Evolutionary conservation across 2,113 vertebrate species (phyloP).

Genomic region (Phocoena phocoena): DNA sequence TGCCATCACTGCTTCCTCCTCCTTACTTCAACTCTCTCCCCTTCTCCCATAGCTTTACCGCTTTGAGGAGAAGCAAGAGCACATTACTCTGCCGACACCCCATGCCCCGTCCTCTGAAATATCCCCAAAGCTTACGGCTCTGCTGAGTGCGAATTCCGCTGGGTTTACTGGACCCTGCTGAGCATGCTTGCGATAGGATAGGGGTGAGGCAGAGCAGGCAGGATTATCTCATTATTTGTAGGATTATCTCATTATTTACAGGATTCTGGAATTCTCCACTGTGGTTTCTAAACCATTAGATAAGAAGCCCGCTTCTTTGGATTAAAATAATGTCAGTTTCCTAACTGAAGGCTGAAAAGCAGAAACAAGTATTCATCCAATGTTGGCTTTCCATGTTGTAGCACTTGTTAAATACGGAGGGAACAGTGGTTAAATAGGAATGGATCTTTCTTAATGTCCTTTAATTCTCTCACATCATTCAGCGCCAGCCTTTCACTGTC

Average conservation of each 20-base stretch:
- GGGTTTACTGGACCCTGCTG: background rate
- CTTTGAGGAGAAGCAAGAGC: background rate
- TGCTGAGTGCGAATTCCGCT: background rate
- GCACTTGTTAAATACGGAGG: background rate
- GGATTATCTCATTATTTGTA: background rate
- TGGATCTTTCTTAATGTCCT: background rate
- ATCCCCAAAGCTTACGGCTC: background rate
- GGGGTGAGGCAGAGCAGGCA: background rate
- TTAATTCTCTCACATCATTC: background rate
- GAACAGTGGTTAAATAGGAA: background rate
- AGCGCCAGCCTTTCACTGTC: background rate
- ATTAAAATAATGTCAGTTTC: slow-evolving; percentile 36
- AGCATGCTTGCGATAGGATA: background rate
- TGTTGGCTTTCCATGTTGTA: background rate
- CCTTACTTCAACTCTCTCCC: background rate
- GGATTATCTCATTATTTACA: background rate
- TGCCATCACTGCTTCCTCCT: background rate
- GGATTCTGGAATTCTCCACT: slow-evolving; percentile 13
- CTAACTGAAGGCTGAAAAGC: slow-evolving; percentile 15
- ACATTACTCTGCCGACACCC: background rate
- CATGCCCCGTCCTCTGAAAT: background rate
- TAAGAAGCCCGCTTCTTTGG: background rate
- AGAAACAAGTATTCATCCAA: background rate
- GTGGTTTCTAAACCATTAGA: slow-evolving; percentile 22
- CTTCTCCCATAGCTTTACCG: background rate